Evolutionary conservation across 2,888 invertebrate species (phyloP).

Genomic region (Clistopyga incitator): DNA sequence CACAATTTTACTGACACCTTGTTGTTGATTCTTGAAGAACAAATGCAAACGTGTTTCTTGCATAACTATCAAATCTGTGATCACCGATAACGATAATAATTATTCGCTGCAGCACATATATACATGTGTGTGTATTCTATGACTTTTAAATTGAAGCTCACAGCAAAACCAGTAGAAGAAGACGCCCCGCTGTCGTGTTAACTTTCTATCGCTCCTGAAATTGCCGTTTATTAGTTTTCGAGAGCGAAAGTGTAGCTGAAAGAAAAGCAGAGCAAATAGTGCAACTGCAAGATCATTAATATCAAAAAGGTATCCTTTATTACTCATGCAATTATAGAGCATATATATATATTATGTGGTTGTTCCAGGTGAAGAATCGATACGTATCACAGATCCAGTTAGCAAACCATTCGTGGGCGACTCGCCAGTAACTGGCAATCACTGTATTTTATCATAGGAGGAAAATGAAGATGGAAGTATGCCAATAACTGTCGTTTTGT

Average conservation of each 20-base stretch:
- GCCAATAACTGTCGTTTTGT: not conserved
- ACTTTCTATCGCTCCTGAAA: constrained; percentile 20
- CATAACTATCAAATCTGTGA: constrained; percentile 5
- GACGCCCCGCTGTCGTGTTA: constrained; percentile 39
- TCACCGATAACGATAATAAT: not conserved
- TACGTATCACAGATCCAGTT: constrained; percentile 2
- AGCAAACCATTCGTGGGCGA: not conserved
- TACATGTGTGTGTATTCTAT: not conserved
- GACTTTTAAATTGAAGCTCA: not conserved
- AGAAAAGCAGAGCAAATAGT: constrained; percentile 9
- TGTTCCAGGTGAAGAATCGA: constrained; percentile 22
- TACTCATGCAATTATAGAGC: not conserved
- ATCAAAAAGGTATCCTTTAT: constrained; percentile 26
- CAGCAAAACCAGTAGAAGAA: constrained; percentile 16
- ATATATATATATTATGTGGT: not conserved
- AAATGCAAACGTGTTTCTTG: constrained; percentile 14
- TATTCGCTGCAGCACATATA: constrained; percentile 1
- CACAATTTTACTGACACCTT: not conserved
- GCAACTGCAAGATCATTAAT: constrained; percentile 29
- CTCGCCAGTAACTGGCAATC: not conserved
- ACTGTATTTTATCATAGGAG: not conserved
- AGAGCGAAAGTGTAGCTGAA: constrained; percentile 14
- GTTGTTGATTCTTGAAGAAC: not conserved
- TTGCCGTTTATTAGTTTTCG: constrained; percentile 9
- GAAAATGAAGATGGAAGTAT: not conserved